Conservation (phyloP, 1,140 invertebrate genomes). For the Drosophila bocki region DNA sequence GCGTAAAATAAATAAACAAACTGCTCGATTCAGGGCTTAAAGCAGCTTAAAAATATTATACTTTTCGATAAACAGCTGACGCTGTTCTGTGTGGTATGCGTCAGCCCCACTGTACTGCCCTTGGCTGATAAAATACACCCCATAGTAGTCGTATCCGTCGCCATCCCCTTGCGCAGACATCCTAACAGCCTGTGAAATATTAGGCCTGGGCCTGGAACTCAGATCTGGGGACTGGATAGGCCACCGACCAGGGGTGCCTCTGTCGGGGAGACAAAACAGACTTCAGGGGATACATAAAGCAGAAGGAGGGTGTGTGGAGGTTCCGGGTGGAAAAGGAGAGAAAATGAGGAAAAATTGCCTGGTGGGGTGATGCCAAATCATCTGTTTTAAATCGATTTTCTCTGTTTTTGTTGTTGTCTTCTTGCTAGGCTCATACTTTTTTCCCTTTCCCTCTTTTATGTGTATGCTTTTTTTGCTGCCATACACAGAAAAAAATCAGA, state of each 20-base stretch:
- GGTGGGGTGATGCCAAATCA: conserved; percentile 72
- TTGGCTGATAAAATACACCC: conserved; percentile 22
- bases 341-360: conserved; percentile 16
- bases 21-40: background rate
- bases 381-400: conserved; percentile 83
- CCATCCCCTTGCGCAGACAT: conserved; percentile 30
- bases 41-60: conserved; percentile 4
- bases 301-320: background rate
- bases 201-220: conserved; percentile 27
- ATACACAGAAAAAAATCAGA: background rate
- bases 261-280: conserved; percentile 25
- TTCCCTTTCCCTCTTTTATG: conserved; percentile 24
- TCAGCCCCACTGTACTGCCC: conserved; percentile 27
- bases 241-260: conserved; percentile 4
- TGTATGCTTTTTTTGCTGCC: conserved; percentile 3
- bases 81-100: background rate
- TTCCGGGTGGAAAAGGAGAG: conserved; percentile 2
- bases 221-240: conserved; percentile 18
- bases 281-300: conserved; percentile 58
- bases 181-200: conserved; percentile 56
- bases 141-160: background rate
- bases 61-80: conserved; percentile 12
- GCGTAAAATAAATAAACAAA: background rate
- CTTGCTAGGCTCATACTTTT: conserved; percentile 36
- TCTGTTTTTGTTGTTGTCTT: conserved; percentile 49